These are phyloP conservation scores for Ptychodera flava DNA, from an alignment of 35 echinoderm and acorn worm genomes.

Conservation along the genomic window DNA sequence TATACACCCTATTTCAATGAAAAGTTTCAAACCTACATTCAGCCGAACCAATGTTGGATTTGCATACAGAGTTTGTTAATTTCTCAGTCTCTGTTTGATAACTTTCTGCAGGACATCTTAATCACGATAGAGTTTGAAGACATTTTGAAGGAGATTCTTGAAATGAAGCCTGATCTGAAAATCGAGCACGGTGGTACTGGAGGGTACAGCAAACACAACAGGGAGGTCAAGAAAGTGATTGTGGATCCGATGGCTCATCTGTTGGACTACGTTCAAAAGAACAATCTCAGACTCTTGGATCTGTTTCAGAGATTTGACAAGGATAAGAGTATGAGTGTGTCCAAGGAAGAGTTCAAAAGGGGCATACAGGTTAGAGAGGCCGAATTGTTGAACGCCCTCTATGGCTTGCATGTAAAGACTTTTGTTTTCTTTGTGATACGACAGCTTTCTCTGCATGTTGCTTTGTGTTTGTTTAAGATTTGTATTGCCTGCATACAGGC, in stretches of 20 bases:
- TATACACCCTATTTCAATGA: no score
- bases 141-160: constrained; percentile 44
- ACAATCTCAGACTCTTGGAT: constrained; percentile 85
- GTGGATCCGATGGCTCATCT: constrained; percentile 60
- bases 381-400: no score
- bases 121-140: constrained; percentile 73
- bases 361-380: constrained; percentile 59
- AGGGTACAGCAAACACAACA: not conserved
- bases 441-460: no score
- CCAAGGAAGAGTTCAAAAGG: constrained; percentile 83
- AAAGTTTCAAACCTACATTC: no score
- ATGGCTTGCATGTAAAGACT: no score
- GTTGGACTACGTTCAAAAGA: constrained; percentile 60
- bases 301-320: constrained; percentile 92
- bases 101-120: constrained; percentile 75
- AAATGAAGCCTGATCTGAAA: constrained; percentile 38
- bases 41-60: no score
- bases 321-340: constrained; percentile 83
- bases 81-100: no score
- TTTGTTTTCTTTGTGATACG: no score
- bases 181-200: constrained; percentile 3
- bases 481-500: no score
- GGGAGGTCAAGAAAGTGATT: not conserved
- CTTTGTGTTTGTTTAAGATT: no score
- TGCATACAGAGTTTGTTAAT: no score